Evolutionary conservation across 2,113 vertebrate species (phyloP).

Genomic region (Promerops cafer): DNA sequence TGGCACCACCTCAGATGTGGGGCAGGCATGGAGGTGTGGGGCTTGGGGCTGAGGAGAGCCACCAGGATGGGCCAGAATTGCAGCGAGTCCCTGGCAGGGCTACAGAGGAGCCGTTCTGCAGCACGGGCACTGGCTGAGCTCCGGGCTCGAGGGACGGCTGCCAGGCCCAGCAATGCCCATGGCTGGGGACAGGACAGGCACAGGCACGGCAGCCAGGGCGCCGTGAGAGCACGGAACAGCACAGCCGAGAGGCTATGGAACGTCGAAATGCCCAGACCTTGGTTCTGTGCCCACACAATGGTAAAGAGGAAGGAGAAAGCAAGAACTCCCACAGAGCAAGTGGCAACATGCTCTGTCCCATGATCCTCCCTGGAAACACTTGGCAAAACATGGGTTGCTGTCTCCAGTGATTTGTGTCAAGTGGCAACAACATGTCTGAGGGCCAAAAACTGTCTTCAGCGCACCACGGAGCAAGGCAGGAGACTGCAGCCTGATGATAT

Average conservation of each 20-base stretch:
- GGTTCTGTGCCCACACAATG: neutral
- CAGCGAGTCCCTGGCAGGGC: fast-evolving
- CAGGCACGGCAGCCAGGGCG: neutral
- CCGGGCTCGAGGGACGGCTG: fast-evolving
- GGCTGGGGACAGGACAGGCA: neutral
- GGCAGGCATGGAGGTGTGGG: neutral
- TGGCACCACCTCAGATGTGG: neutral
- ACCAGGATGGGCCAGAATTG: neutral
- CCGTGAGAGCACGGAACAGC: neutral
- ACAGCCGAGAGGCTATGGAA: neutral
- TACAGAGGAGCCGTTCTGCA: neutral
- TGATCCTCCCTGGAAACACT: neutral
- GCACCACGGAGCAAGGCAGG: neutral
- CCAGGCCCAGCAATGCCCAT: neutral
- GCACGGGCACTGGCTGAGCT: neutral
- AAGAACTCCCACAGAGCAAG: neutral
- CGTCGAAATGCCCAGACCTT: neutral
- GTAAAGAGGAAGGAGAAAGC: neutral
- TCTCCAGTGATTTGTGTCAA: neutral
- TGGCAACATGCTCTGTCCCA: neutral
- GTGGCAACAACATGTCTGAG: neutral
- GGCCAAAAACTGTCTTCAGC: neutral
- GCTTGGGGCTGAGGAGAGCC: neutral
- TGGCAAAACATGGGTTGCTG: neutral
- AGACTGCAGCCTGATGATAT: neutral